Conservation (phyloP, 2,888 invertebrate species). For the Sussaba pulchella region DNA sequence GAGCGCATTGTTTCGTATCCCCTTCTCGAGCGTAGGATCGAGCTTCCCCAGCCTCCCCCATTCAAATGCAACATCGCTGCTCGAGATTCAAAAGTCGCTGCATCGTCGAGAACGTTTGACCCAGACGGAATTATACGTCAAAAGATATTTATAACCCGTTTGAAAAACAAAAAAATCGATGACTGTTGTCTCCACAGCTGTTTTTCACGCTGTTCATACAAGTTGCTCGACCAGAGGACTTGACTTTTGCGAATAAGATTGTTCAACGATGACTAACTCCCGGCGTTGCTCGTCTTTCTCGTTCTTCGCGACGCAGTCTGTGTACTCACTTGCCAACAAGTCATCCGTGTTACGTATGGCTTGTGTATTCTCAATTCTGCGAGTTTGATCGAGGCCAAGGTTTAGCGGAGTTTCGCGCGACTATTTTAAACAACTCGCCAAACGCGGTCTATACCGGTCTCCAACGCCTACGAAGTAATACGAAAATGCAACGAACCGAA, state of each 20-base stretch:
- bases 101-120: neutral
- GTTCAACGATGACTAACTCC: slow-evolving; percentile 57
- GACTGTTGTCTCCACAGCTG: slow-evolving; percentile 38
- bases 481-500: slow-evolving; percentile 56
- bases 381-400: slow-evolving; percentile 66
- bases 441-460: slow-evolving; percentile 25
- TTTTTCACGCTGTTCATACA: slow-evolving; percentile 16
- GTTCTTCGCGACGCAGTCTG: slow-evolving; percentile 42
- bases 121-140: slow-evolving; percentile 15
- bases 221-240: slow-evolving; percentile 20
- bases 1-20: neutral
- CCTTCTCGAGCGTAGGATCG: neutral
- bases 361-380: slow-evolving; percentile 65
- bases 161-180: slow-evolving; percentile 27
- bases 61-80: slow-evolving; percentile 48
- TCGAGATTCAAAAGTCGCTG: slow-evolving; percentile 33
- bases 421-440: slow-evolving; percentile 56
- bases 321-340: slow-evolving; percentile 61
- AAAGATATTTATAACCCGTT: slow-evolving; percentile 47
- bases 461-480: slow-evolving; percentile 24
- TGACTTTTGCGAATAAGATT: slow-evolving; percentile 44
- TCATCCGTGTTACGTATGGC: slow-evolving; percentile 39
- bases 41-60: slow-evolving; percentile 21
- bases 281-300: slow-evolving; percentile 31
- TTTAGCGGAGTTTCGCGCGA: slow-evolving; percentile 37